These are phyloP conservation scores for Apis mellifera DNA, from an alignment of 1,140 invertebrate species.

Conservation along the genomic window DNA sequence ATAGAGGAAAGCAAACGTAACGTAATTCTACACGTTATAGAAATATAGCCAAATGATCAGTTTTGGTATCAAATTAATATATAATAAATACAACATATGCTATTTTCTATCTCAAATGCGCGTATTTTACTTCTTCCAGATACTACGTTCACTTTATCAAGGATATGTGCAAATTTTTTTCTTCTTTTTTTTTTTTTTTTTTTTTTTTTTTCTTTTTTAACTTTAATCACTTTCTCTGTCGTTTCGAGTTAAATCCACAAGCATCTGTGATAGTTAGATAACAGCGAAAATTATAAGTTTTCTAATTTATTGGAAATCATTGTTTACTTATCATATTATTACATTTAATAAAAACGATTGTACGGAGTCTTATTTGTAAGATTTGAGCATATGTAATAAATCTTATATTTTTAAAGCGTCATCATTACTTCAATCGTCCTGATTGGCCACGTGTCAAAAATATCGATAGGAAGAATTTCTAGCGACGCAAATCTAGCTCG, in stretches of 20 bases:
- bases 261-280: constrained; percentile 29
- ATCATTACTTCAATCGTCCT: background rate
- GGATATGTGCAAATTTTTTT: background rate
- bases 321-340: background rate
- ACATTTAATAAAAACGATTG: constrained; percentile 1
- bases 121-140: background rate
- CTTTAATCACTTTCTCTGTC: constrained; percentile 1
- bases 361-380: constrained; percentile 58
- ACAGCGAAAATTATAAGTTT: constrained; percentile 19
- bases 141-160: background rate
- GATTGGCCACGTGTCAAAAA: background rate
- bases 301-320: constrained; percentile 34
- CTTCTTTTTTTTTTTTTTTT: too few relatives aligned
- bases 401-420: constrained; percentile 64
- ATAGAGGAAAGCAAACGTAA: constrained; percentile 5
- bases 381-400: constrained; percentile 65
- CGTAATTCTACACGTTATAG: background rate
- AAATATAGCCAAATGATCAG: background rate
- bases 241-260: constrained; percentile 2
- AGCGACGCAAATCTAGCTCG: background rate
- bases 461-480: background rate
- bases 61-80: background rate
- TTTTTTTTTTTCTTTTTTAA: too few relatives aligned
- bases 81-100: background rate
- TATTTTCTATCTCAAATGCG: constrained; percentile 8